These are phyloP conservation scores for Rhynchophorus ferrugineus DNA, from an alignment of 1,140 invertebrate species.

Conservation along the genomic window DNA sequence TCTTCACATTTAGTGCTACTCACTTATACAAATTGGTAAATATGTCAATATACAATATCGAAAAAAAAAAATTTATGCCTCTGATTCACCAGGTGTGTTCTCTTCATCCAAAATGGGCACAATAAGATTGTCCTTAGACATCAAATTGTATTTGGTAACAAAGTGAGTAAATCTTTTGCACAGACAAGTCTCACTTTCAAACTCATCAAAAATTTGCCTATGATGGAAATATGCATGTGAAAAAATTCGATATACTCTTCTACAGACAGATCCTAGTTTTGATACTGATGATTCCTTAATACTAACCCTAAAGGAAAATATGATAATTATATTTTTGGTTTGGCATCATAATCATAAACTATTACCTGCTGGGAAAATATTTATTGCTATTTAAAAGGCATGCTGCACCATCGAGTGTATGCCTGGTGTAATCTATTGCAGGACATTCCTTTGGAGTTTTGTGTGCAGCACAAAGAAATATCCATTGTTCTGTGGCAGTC, in stretches of 20 bases:
- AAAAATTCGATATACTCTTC: conserved; percentile 98
- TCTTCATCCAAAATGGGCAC: conserved; percentile 87
- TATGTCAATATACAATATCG: neutral
- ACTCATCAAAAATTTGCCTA: conserved; percentile 92
- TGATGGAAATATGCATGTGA: conserved; percentile 99
- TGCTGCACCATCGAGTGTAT: conserved; percentile 98
- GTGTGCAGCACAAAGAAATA: conserved; percentile 98
- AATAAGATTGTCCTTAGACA: conserved; percentile 97
- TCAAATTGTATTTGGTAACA: conserved; percentile 97
- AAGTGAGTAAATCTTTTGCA: conserved; percentile 96
- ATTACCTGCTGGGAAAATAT: conserved; percentile 96
- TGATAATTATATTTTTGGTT: conserved; percentile 3
- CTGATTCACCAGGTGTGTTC: conserved; percentile 61
- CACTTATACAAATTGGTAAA: neutral
- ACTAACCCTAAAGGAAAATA: conserved; percentile 71
- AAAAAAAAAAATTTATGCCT: conserved; percentile 51
- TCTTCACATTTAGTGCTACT: neutral
- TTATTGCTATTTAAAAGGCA: conserved; percentile 98
- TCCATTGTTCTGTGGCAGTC: conserved; percentile 99
- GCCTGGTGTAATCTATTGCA: conserved; percentile 98
- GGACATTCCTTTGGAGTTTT: conserved; percentile 99
- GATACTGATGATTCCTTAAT: conserved; percentile 98
- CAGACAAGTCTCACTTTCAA: conserved; percentile 92
- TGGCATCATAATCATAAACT: neutral
- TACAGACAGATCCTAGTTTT: conserved; percentile 96